A percentile compares a stretch with the other conserved stretches of the same genome.
These are phyloP conservation scores for Microdon myrmicae DNA, from an alignment of 2,888 invertebrate genomes.

Conservation along the genomic window DNA sequence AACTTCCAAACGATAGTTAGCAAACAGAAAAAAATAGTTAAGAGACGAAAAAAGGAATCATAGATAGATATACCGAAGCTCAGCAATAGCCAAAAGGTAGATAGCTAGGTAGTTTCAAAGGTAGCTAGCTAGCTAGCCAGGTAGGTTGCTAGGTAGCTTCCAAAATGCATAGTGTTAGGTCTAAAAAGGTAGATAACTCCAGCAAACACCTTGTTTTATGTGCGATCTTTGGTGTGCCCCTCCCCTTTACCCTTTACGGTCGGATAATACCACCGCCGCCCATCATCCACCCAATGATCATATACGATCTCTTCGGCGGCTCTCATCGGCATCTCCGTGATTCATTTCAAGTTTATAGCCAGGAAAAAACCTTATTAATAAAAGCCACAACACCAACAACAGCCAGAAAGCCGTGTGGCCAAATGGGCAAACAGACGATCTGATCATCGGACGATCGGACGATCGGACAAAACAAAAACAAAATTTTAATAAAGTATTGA, in stretches of 20 bases:
- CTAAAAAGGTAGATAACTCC: slow-evolving; percentile 49
- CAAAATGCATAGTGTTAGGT: slow-evolving; percentile 43
- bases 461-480: too few species aligned
- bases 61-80: slow-evolving; percentile 22
- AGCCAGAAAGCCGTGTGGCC: slow-evolving; percentile 39
- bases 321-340: slow-evolving; percentile 50
- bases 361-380: slow-evolving; percentile 53
- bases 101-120: too few species aligned
- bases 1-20: slow-evolving; percentile 1
- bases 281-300: too few species aligned
- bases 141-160: not conserved
- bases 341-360: slow-evolving; percentile 53
- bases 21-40: slow-evolving; percentile 25
- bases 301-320: slow-evolving; percentile 9
- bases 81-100: slow-evolving; percentile 18
- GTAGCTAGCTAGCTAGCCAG: not conserved
- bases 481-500: slow-evolving; percentile 71
- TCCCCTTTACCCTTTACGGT: not conserved
- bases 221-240: slow-evolving; percentile 25
- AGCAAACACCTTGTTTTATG: slow-evolving; percentile 51
- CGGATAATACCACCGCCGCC: too few species aligned
- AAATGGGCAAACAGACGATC: slow-evolving; percentile 40
- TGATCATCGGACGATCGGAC: too few species aligned
- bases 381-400: slow-evolving; percentile 49
- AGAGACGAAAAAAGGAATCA: slow-evolving; percentile 28